Evolutionary conservation across 1,140 invertebrate species (phyloP), one percentile per base, ranked within the genome.

Genomic region (Gonioctena quinquepunctata): DNA sequence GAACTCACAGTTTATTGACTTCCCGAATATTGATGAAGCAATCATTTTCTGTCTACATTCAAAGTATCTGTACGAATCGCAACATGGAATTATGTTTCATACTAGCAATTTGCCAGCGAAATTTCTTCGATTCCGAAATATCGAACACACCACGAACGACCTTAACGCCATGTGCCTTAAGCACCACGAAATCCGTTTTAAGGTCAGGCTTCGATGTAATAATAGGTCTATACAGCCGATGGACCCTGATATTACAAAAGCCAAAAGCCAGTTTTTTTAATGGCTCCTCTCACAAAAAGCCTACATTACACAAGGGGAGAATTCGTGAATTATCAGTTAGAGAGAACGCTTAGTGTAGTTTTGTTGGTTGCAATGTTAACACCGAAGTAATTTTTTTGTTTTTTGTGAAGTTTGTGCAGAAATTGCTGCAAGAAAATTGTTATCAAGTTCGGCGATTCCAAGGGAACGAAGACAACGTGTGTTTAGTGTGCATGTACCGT

Each of bases 201-300:
- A 62, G 33, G 60, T 62, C 60, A 62, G 42, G 26, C 22, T 50
- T 71, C 25, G 73, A 49, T 68, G 70, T 81, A 80, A 81, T 80
- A 81, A 81, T 78, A 77, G 77, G 71, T 72, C 69, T 72, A 64
- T 71, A 70, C 42, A 64, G 66, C 60, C 71, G 67, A 68, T 74
- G 75, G 74, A 77, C 78, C 77, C 76, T 71, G 65, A 64, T 76
- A 78, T 79, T 79, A 81, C 77, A 79, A 80, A 80, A 80, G 78
- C 78, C 68, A 73, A 80, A 78, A 80, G 78, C 77, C 68, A 73
- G 78, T 77, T 79, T 81, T 42, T 42, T 81, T 79, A 81, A 81
- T 80, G 78, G 80, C 80, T 74, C 73, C 80, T 76, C 75, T 79
- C 77, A 78, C 67, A 50, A 67, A 62, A 73, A 76, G 71, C 69